phyloP scores from a whole-genome alignment of 2,113 vertebrate species.

The Chinchilla lanigera region DNA sequence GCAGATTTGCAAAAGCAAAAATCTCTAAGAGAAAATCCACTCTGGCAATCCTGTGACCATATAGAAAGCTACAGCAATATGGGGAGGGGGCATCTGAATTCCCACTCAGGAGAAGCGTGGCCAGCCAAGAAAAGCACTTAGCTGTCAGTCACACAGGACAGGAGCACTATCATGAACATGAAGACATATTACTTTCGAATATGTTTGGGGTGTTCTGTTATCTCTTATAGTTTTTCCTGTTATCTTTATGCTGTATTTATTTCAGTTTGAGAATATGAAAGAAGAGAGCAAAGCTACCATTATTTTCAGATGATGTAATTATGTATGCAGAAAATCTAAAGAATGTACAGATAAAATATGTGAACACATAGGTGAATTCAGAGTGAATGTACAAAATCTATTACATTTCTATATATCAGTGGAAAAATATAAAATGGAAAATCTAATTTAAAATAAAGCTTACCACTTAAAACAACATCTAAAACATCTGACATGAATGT shows the following conservation, averaged over 20 bases:
- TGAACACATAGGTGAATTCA: not conserved
- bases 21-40: not conserved
- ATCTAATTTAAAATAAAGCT: not conserved
- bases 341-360: not conserved
- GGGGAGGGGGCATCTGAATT: not conserved
- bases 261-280: not conserved
- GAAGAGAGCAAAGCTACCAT: not conserved
- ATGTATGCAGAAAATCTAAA: constrained; percentile 17
- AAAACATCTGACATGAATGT: not conserved
- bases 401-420: not conserved
- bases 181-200: not conserved
- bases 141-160: not conserved
- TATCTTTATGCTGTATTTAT: not conserved
- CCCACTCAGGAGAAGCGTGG: not conserved
- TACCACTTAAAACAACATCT: not conserved
- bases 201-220: not conserved
- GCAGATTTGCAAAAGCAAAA: not conserved
- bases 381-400: not conserved
- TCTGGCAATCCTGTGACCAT: not conserved
- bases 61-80: not conserved
- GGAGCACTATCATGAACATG: not conserved
- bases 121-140: not conserved
- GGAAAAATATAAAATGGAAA: not conserved
- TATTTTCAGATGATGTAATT: not conserved
- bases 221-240: not conserved